phyloP scores from a whole-genome alignment of 1,140 invertebrate genomes.

The Drosophila virilis region DNA sequence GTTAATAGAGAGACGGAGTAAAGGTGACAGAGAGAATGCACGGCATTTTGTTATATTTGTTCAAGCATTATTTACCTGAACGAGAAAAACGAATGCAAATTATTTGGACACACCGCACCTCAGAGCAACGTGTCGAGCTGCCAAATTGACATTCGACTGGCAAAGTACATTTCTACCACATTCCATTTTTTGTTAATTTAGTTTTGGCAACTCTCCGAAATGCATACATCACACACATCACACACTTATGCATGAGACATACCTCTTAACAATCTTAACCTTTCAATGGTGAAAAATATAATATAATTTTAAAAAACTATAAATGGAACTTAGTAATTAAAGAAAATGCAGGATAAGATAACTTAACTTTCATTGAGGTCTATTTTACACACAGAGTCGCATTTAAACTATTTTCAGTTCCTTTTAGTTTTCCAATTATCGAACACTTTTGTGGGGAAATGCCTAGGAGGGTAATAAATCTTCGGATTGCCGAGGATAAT shows the following conservation, averaged over 20 bases:
- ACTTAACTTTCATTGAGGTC: too few relatives aligned
- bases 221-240: constrained; percentile 1
- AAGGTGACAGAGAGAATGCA: not conserved
- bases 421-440: too few relatives aligned
- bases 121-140: constrained; percentile 4
- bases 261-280: not conserved
- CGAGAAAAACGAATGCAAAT: constrained; percentile 47
- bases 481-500: too few relatives aligned
- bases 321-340: too few relatives aligned
- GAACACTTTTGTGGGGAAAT: too few relatives aligned
- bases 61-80: constrained; percentile 48
- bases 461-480: too few relatives aligned
- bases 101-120: constrained; percentile 33
- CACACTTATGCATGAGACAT: too few relatives aligned
- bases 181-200: constrained; percentile 13
- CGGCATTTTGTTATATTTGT: constrained; percentile 54
- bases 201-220: not conserved
- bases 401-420: too few relatives aligned
- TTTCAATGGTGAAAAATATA: not conserved
- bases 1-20: not conserved
- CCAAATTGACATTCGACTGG: constrained; percentile 15
- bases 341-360: too few relatives aligned
- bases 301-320: too few relatives aligned
- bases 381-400: too few relatives aligned
- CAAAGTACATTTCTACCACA: constrained; percentile 3